phyloP scores from a whole-genome alignment of 1,140 invertebrate genomes.

The Atta cephalotes region DNA sequence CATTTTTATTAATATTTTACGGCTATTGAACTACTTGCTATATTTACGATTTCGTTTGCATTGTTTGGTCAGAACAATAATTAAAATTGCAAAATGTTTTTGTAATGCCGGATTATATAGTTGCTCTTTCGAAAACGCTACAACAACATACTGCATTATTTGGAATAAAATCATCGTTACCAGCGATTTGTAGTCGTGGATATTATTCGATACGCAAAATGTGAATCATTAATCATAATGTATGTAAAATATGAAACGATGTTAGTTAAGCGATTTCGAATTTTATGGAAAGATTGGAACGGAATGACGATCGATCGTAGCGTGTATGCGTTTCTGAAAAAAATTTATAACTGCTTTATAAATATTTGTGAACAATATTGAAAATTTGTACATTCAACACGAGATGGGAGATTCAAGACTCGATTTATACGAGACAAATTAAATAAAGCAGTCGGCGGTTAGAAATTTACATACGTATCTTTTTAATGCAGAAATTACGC shows the following conservation, averaged over 20 bases:
- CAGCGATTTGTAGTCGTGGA: neutral
- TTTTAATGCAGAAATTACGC: neutral
- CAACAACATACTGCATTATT: neutral
- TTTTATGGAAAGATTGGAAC: neutral
- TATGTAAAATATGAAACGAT: too few relatives aligned
- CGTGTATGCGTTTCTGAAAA: neutral
- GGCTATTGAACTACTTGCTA: neutral
- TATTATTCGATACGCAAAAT: conserved; percentile 6
- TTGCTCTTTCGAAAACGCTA: neutral
- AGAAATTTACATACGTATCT: conserved; percentile 1
- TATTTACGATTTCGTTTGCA: neutral
- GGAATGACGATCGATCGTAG: neutral
- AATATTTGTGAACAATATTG: conserved; percentile 4
- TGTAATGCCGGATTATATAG: neutral
- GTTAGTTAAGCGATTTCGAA: neutral
- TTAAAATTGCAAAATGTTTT: conserved; percentile 19
- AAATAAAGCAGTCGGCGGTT: neutral
- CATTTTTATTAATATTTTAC: neutral
- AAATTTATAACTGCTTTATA: neutral
- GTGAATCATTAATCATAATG: neutral
- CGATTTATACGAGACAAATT: neutral
- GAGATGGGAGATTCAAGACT: neutral
- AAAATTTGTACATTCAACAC: neutral
- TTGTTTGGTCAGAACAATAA: neutral
- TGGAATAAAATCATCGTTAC: neutral